phyloP scores from a whole-genome alignment of 2,888 invertebrate species.

The Dascillus cervinus region DNA sequence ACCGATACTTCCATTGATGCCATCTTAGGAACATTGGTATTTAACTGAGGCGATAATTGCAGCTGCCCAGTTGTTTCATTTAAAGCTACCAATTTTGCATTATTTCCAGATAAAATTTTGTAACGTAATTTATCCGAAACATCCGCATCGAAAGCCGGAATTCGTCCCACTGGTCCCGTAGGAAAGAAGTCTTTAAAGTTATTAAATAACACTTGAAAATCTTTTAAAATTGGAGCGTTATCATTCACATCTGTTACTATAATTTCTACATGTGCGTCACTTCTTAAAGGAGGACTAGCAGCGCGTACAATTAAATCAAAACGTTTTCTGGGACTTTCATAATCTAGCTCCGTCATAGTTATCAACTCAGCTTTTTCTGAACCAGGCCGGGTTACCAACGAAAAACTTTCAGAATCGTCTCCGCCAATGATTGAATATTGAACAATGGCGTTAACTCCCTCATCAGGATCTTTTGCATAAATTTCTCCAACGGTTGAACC shows the following conservation, averaged over 20 bases:
- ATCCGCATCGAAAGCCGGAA: constrained; percentile 93
- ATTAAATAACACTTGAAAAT: constrained; percentile 89
- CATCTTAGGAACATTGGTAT: constrained; percentile 90
- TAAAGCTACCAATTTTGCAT: constrained; percentile 78
- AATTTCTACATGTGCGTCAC: constrained; percentile 82
- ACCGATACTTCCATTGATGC: constrained; percentile 93
- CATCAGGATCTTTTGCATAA: constrained; percentile 85
- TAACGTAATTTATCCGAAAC: constrained; percentile 81
- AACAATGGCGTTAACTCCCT: constrained; percentile 83
- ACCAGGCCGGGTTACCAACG: constrained; percentile 71
- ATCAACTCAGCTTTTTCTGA: constrained; percentile 81
- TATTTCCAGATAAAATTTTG: constrained; percentile 83
- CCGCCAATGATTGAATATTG: constrained; percentile 93
- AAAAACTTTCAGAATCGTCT: constrained; percentile 81
- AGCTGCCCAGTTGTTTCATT: constrained; percentile 80
- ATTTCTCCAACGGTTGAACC: constrained; percentile 91
- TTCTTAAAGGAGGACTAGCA: constrained; percentile 81
- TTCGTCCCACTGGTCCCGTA: constrained; percentile 79
- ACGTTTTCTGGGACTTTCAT: constrained; percentile 86
- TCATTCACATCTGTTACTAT: constrained; percentile 92
- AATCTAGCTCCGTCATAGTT: constrained; percentile 88
- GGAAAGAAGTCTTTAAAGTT: constrained; percentile 93
- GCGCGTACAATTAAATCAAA: constrained; percentile 86
- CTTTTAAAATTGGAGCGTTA: constrained; percentile 84
- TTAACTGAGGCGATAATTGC: constrained; percentile 82